Conservation (phyloP, 2,888 invertebrate genomes). For the Ceratothoa steindachneri region DNA sequence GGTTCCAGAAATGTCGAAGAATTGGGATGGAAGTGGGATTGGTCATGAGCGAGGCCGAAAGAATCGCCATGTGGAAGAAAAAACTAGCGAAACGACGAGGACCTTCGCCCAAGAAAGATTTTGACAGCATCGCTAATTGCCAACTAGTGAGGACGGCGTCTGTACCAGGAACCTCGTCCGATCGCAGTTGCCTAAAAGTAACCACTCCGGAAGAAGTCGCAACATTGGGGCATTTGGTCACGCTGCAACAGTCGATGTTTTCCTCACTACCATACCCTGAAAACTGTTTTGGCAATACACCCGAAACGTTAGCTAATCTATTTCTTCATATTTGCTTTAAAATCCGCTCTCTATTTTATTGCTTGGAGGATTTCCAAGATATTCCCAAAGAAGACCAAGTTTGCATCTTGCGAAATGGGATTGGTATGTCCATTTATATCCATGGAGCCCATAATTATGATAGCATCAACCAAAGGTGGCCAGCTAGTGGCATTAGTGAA, state of each 20-base stretch:
- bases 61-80: slow-evolving; percentile 50
- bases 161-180: not conserved
- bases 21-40: slow-evolving; percentile 54
- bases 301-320: slow-evolving; percentile 34
- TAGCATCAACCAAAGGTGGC: slow-evolving; percentile 28
- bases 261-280: slow-evolving; percentile 30
- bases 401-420: slow-evolving; percentile 32
- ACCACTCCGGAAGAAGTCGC: slow-evolving; percentile 24
- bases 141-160: not conserved
- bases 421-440: slow-evolving; percentile 37
- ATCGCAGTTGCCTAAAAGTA: not conserved
- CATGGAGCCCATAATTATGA: slow-evolving; percentile 40
- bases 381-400: slow-evolving; percentile 27
- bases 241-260: slow-evolving; percentile 26
- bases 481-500: slow-evolving; percentile 22
- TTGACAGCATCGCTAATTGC: not conserved
- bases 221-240: slow-evolving; percentile 18
- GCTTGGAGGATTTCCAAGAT: slow-evolving; percentile 26
- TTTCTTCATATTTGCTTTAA: slow-evolving; percentile 37
- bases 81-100: slow-evolving; percentile 29
- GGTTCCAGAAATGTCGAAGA: slow-evolving; percentile 51
- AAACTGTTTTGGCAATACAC: slow-evolving; percentile 30
- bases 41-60: slow-evolving; percentile 53
- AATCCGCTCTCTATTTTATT: slow-evolving; percentile 27
- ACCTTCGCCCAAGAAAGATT: not conserved